These are phyloP conservation scores for Pollenia angustigena DNA, from an alignment of 2,888 invertebrate species.

Conservation along the genomic window DNA sequence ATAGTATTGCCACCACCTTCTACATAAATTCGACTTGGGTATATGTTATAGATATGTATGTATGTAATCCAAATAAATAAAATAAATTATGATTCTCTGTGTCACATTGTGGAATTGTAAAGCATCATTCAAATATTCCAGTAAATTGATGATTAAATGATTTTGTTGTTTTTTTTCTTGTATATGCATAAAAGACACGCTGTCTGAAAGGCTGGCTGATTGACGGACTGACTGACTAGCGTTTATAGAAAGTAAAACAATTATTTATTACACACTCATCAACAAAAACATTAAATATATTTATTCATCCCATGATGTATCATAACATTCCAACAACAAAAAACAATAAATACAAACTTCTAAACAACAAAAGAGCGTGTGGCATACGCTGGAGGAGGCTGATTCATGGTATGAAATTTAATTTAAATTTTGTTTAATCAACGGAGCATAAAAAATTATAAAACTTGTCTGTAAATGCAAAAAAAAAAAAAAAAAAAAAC, in stretches of 20 bases:
- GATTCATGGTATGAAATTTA: constrained; percentile 58
- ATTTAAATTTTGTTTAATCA: constrained; percentile 54
- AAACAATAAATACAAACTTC: constrained; percentile 52
- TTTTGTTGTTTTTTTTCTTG: constrained; percentile 16
- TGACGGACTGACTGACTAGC: constrained; percentile 16
- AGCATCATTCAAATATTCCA: constrained; percentile 23
- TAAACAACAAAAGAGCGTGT: constrained; percentile 65
- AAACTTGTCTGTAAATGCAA: constrained; percentile 44
- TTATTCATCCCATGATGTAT: constrained; percentile 41
- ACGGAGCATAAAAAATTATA: constrained; percentile 70
- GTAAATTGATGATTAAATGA: constrained; percentile 65
- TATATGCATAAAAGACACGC: constrained; percentile 43
- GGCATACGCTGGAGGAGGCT: constrained; percentile 51
- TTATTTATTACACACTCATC: constrained; percentile 63
- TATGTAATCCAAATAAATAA: no score
- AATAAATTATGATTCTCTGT: not conserved
- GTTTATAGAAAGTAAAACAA: constrained; percentile 65
- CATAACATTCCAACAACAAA: constrained; percentile 35
- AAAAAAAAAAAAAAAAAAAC: constrained; percentile 20
- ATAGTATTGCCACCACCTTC: no score
- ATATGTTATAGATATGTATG: no score
- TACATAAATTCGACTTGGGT: no score
- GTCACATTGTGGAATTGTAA: constrained; percentile 8
- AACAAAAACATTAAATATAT: constrained; percentile 24
- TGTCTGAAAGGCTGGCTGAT: constrained; percentile 31